phyloP scores from a whole-genome alignment of 1,140 invertebrate genomes.

The Drusus annulatus region DNA sequence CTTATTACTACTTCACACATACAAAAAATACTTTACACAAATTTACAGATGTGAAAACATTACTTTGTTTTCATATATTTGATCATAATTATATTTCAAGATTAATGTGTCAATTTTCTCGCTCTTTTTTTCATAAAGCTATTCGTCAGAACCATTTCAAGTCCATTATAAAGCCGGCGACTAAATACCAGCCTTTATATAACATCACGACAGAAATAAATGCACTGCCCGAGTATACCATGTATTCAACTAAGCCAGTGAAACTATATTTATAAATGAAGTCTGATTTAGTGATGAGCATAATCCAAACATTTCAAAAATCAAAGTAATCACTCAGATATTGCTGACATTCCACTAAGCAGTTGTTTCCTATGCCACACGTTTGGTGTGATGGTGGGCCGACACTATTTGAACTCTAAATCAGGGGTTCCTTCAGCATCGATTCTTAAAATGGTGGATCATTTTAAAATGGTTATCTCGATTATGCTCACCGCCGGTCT shows the following conservation, averaged over 20 bases:
- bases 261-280: constrained; percentile 16
- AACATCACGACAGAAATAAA: background rate
- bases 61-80: constrained; percentile 17
- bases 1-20: constrained; percentile 37
- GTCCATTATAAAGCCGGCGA: constrained; percentile 10
- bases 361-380: too few species aligned
- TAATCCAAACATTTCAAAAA: too few species aligned
- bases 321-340: too few species aligned
- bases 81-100: constrained; percentile 24
- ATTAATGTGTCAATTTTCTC: background rate
- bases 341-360: too few species aligned
- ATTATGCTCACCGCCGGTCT: too few species aligned
- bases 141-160: constrained; percentile 1
- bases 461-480: too few species aligned
- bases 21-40: constrained; percentile 51
- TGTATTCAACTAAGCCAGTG: background rate
- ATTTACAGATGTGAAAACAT: constrained; percentile 47
- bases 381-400: too few species aligned
- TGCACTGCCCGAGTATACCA: constrained; percentile 1
- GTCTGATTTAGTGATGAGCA: background rate
- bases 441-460: too few species aligned
- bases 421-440: too few species aligned
- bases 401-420: too few species aligned
- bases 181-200: constrained; percentile 23
- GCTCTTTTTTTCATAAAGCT: background rate